phyloP scores from a whole-genome alignment of 2,888 invertebrate genomes.

The Sericinus montela region DNA sequence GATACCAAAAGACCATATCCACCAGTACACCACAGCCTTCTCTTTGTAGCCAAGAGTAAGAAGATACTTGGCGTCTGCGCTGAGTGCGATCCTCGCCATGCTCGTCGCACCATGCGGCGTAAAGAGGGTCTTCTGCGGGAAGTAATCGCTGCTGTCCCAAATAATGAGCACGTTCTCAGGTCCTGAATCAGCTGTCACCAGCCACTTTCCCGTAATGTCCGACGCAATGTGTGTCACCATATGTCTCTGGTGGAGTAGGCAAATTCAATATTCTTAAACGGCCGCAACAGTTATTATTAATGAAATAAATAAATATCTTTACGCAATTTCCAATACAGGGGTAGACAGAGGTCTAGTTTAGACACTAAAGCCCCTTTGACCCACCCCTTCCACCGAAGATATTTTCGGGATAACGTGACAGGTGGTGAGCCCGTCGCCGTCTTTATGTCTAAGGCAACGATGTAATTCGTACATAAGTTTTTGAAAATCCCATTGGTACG shows the following conservation, averaged over 20 bases:
- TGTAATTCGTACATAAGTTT: too few species aligned
- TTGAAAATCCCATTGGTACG: too few species aligned
- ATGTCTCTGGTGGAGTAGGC: conserved; percentile 59
- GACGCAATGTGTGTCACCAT: conserved; percentile 67
- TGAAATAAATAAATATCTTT: too few species aligned
- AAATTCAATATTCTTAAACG: too few species aligned
- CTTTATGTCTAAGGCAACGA: too few species aligned
- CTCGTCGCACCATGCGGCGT: conserved; percentile 64
- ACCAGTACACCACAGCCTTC: conserved; percentile 71
- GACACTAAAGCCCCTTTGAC: too few species aligned
- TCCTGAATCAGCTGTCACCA: conserved; percentile 80
- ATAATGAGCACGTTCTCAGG: conserved; percentile 77
- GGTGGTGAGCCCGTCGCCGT: too few species aligned
- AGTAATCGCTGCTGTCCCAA: conserved; percentile 74
- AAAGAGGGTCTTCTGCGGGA: conserved; percentile 76
- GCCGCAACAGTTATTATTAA: too few species aligned
- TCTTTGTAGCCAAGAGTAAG: conserved; percentile 73
- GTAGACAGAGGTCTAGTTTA: too few species aligned
- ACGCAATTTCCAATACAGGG: too few species aligned
- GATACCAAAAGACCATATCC: conserved; percentile 80
- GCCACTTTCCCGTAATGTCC: conserved; percentile 74
- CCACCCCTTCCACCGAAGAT: too few species aligned
- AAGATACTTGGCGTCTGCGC: conserved; percentile 78
- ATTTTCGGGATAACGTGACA: too few species aligned
- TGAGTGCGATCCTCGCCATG: conserved; percentile 65